A percentile compares a stretch with the other conserved stretches of the same genome.
These are phyloP conservation scores for Barbus barbus DNA, from an alignment of 2,113 vertebrate species.

Conservation along the genomic window DNA sequence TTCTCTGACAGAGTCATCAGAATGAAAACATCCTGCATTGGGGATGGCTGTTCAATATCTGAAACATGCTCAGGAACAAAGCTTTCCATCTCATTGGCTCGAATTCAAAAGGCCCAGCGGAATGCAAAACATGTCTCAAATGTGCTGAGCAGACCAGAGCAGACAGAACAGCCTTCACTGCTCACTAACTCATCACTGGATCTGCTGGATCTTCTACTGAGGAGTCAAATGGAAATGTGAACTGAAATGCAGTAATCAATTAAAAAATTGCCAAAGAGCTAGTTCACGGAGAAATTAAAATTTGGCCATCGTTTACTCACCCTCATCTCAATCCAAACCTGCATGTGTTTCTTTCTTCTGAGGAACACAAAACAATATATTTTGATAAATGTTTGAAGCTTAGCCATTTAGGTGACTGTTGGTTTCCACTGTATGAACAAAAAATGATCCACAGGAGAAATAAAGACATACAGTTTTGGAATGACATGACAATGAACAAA, in stretches of 20 bases:
- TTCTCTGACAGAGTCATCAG: slow-evolving; percentile 66
- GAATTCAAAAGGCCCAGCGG: slow-evolving; percentile 72
- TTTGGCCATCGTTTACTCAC: neutral
- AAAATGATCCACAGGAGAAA: neutral
- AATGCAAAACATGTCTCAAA: slow-evolving; percentile 75
- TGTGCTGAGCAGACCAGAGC: slow-evolving; percentile 69
- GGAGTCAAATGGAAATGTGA: neutral
- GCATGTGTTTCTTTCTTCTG: neutral
- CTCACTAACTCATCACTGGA: slow-evolving; percentile 26
- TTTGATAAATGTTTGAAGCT: neutral
- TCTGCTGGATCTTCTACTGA: neutral
- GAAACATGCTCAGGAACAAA: slow-evolving; percentile 74
- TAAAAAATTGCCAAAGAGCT: neutral
- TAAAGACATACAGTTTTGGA: neutral
- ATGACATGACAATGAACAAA: neutral
- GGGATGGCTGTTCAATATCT: slow-evolving; percentile 75
- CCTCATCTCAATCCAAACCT: neutral
- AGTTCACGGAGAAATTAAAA: neutral
- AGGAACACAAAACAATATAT: neutral
- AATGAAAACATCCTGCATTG: slow-evolving; percentile 80
- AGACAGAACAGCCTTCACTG: slow-evolving; percentile 63
- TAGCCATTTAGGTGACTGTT: neutral
- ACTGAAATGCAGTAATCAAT: neutral
- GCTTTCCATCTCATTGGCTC: slow-evolving; percentile 72
- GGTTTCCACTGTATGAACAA: neutral